Evolutionary conservation across 2,113 vertebrate genomes (phyloP), one percentile per base, ranked within the genome.

Genomic region (Verasper variegatus): DNA sequence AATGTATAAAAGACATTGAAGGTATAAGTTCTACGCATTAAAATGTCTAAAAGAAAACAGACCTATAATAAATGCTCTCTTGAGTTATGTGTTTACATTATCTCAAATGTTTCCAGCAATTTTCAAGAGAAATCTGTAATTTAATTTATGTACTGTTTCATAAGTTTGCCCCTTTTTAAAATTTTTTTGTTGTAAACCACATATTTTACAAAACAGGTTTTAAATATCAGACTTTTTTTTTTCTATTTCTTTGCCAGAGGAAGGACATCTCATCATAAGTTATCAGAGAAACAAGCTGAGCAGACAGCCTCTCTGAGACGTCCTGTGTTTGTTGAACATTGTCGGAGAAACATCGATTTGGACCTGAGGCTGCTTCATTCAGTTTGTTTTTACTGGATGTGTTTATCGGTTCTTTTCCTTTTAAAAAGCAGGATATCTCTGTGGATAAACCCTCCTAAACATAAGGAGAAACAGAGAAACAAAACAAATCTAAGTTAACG

Each of bases 1-100:
- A 68, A 65, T 71, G 52, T 61, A 42, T 60, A 68, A 83, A 68
- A 78, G 75, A 21, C 35, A 17, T 60, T 80, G 65, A 74, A 78
- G 63, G 18, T 57, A 7, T 15, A 13, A 12, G 9, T 5, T 14
- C 11, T 57, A 1, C 13, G 12, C 24, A 2, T 57, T 57, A 3
- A 24, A 57, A 14, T 14, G 15, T 49, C 45, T 49, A 17, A 49
- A 49, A 14, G 5, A 21, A 23, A 55, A 2, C n/a, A 23, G 52
- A 55, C 9, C n/a, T 21, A 23, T 3, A 23, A 23, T 23, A 23
- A 23, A 55, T 23, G 52, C 12, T 55, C 51, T 52, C 2, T 18
- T 55, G 11, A 55, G n/a, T 23, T 13, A 8, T 23, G 52, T 23
- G 4, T 47, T 47, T 15, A 55, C 9, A 23, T 55, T 11, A 55